Evolutionary conservation across 2,113 vertebrate genomes (phyloP).

Genomic region (Cichladusa arquata): DNA sequence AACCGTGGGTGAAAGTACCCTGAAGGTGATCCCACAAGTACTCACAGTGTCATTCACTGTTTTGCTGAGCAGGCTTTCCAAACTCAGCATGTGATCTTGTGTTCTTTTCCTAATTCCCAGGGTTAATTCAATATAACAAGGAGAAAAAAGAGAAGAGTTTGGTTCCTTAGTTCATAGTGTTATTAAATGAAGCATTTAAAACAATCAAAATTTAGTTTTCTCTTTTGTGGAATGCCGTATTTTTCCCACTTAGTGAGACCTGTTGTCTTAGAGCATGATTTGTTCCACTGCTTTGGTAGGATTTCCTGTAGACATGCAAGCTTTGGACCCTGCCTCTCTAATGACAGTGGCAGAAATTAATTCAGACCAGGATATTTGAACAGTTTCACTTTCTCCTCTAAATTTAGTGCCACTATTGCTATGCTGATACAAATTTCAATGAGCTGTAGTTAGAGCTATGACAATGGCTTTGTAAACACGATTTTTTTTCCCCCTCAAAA

Average conservation of each 20-base stretch:
- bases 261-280: neutral
- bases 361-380: neutral
- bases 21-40: neutral
- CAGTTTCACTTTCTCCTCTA: neutral
- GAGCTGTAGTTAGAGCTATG: neutral
- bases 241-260: neutral
- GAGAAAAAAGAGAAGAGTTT: neutral
- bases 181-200: neutral
- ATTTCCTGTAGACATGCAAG: neutral
- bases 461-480: neutral
- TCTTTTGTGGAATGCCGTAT: neutral
- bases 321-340: neutral
- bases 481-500: neutral
- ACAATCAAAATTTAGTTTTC: neutral
- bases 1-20: neutral
- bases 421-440: neutral
- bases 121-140: neutral
- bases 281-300: neutral
- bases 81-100: neutral
- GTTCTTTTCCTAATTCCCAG: neutral
- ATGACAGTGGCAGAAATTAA: neutral
- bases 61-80: neutral
- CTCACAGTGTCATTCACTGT: neutral
- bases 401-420: neutral
- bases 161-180: neutral